Evolutionary conservation across 2,797 vertebrate genomes (phyloP).

Genomic region (Microctenopoma stevenorrisi): DNA sequence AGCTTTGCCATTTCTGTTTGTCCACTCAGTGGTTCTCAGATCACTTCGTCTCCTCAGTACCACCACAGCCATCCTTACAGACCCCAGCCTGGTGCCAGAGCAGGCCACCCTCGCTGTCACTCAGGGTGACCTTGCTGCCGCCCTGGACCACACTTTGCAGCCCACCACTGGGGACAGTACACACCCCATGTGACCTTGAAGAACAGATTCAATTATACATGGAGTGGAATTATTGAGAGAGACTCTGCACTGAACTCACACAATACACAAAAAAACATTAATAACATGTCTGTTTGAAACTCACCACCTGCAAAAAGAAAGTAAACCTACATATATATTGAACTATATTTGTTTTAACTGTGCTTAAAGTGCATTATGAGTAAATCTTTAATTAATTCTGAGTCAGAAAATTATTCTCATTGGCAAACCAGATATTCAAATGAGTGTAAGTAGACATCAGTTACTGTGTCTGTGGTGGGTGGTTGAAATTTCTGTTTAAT

Average conservation of each 20-base stretch:
- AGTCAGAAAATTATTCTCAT: neutral
- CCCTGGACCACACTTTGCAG: slow-evolving; percentile 65
- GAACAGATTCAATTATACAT: slow-evolving; percentile 25
- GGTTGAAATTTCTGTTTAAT: slow-evolving; percentile 9
- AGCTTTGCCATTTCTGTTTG: slow-evolving; percentile 1
- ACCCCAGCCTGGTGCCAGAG: slow-evolving; percentile 89
- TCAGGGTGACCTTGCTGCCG: slow-evolving; percentile 58
- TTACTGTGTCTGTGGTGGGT: slow-evolving; percentile 14
- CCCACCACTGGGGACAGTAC: slow-evolving; percentile 44
- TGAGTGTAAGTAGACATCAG: neutral
- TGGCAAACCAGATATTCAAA: neutral
- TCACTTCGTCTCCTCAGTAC: slow-evolving; percentile 95
- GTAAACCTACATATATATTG: neutral
- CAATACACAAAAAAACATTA: no score
- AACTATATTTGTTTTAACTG: slow-evolving; percentile 11
- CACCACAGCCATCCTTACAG: slow-evolving; percentile 92
- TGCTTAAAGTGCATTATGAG: neutral
- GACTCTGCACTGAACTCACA: neutral
- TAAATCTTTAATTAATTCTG: slow-evolving; percentile 20
- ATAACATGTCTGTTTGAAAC: slow-evolving; percentile 36
- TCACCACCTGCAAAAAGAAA: slow-evolving; percentile 27
- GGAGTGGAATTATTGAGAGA: slow-evolving; percentile 1
- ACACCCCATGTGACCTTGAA: slow-evolving; percentile 46
- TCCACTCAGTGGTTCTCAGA: slow-evolving; percentile 88
- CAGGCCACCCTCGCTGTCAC: slow-evolving; percentile 90